Percentiles rank a stretch among this genome's conserved stretches.
Conservation (phyloP, 2,797 vertebrate genomes). For the Antennarius maculatus region DNA sequence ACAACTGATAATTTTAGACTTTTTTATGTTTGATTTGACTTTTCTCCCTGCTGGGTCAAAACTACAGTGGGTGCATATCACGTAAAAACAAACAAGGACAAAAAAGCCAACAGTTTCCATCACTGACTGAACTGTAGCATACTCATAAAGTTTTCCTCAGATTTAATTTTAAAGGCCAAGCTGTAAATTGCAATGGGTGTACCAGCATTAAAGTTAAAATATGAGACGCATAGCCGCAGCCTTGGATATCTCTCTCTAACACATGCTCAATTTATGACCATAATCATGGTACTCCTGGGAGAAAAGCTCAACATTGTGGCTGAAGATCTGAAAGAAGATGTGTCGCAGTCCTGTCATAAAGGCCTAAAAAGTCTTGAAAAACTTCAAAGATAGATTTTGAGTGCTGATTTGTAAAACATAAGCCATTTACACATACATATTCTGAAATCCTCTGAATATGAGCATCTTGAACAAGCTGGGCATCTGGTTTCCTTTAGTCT, state of each 20-base stretch:
- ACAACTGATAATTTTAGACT: conserved; percentile 8
- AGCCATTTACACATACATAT: conserved; percentile 19
- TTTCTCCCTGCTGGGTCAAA: conserved; percentile 4
- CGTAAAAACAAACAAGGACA: conserved; percentile 14
- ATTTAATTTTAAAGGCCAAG: conserved; percentile 43
- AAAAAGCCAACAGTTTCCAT: conserved; percentile 9
- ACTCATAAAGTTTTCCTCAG: conserved; percentile 45
- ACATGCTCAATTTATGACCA: conserved; percentile 56
- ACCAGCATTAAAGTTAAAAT: conserved; percentile 55
- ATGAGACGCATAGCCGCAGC: conserved; percentile 45
- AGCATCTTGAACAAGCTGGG: conserved; percentile 60
- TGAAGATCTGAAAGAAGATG: conserved; percentile 65
- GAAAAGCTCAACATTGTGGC: conserved; percentile 75
- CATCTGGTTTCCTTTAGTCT: conserved; percentile 52
- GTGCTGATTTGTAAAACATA: conserved; percentile 59
- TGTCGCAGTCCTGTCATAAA: conserved; percentile 11
- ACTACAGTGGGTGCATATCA: conserved; percentile 5
- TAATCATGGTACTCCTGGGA: conserved; percentile 68
- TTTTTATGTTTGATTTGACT: conserved; percentile 11
- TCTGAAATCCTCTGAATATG: conserved; percentile 61
- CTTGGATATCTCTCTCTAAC: conserved; percentile 45
- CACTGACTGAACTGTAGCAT: conserved; percentile 30
- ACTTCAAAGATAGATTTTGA: conserved; percentile 57
- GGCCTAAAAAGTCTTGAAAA: conserved; percentile 18
- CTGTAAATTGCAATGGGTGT: conserved; percentile 57